Evolutionary conservation across 2,797 vertebrate species (phyloP).

Genomic region (Sphaeramia orbicularis): DNA sequence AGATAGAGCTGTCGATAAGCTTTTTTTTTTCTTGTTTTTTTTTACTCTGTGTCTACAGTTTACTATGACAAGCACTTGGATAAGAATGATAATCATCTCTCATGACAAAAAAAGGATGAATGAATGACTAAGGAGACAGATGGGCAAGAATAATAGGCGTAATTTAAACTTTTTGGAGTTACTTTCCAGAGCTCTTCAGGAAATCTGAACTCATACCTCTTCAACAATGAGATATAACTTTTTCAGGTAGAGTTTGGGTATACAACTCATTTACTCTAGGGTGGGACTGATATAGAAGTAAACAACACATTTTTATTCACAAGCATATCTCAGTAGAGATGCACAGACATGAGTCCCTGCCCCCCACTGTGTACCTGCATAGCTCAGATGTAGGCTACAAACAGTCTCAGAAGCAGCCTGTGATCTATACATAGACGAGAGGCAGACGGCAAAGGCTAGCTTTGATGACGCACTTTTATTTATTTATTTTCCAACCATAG

Average conservation of each 20-base stretch:
- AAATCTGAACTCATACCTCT: slow-evolving; percentile 9
- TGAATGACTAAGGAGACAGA: neutral
- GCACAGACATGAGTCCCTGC: slow-evolving; percentile 43
- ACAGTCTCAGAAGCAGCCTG: slow-evolving; percentile 65
- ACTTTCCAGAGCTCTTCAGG: slow-evolving; percentile 17
- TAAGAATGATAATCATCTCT: slow-evolving; percentile 42
- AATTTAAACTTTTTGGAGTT: neutral
- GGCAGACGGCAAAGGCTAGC: slow-evolving; percentile 63
- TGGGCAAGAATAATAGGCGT: neutral
- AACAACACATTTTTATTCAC: slow-evolving; percentile 73
- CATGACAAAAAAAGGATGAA: neutral
- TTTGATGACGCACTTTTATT: slow-evolving; percentile 59
- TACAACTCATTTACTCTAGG: slow-evolving; percentile 45
- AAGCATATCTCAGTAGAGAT: slow-evolving; percentile 54
- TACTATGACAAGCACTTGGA: slow-evolving; percentile 10
- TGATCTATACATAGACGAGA: slow-evolving; percentile 80
- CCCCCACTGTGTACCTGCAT: slow-evolving; percentile 65
- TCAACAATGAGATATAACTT: slow-evolving; percentile 32
- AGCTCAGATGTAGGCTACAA: slow-evolving; percentile 67
- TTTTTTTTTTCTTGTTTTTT: neutral
- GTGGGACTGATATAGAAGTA: slow-evolving; percentile 57
- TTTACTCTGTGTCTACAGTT: slow-evolving; percentile 30
- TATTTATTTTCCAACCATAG: slow-evolving; percentile 44
- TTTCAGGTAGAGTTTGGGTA: slow-evolving; percentile 22
- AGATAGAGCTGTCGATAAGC: slow-evolving; percentile 36